Percentiles rank a stretch among this genome's conserved stretches.
These are phyloP conservation scores for Dastarcus helophoroides DNA, from an alignment of 2,888 invertebrate genomes.

Conservation along the genomic window DNA sequence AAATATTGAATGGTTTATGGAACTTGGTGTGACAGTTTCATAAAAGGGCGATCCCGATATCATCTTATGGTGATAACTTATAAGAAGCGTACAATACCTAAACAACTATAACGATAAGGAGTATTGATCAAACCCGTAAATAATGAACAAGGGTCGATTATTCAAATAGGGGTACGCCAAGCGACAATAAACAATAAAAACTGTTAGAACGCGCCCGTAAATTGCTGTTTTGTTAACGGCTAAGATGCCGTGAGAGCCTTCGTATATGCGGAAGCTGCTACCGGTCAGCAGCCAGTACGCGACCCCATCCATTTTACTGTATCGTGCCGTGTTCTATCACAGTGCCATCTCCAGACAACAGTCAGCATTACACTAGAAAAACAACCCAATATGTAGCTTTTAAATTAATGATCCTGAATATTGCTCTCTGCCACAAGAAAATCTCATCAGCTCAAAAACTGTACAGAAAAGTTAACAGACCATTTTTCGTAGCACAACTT, in stretches of 20 bases:
- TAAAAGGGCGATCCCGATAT: conserved; percentile 16
- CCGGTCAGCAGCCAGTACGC: conserved; percentile 25
- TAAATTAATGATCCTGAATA: conserved; percentile 38
- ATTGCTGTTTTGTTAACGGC: neutral
- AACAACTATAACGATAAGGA: conserved; percentile 24
- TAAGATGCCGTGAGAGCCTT: conserved; percentile 1
- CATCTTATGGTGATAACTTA: conserved; percentile 26
- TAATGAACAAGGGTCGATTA: conserved; percentile 26
- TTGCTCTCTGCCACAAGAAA: conserved; percentile 37
- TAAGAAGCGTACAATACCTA: conserved; percentile 25
- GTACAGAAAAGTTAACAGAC: too few relatives aligned
- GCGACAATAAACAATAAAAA: conserved; percentile 15
- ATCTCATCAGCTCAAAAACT: too few relatives aligned
- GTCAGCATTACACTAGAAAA: conserved; percentile 39
- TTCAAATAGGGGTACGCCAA: conserved; percentile 26
- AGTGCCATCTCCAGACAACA: conserved; percentile 40
- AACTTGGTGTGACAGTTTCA: conserved; percentile 10
- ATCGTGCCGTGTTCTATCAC: conserved; percentile 39
- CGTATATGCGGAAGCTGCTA: conserved; percentile 8
- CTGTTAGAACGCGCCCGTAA: neutral
- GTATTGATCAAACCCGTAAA: conserved; percentile 26
- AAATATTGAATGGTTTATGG: conserved; percentile 9
- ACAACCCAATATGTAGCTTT: conserved; percentile 39
- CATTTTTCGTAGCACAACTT: too few relatives aligned
- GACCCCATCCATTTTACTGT: conserved; percentile 33